These are phyloP conservation scores for Phenganax subtilis DNA, from an alignment of 92 coral and sea anemone species.

Conservation along the genomic window DNA sequence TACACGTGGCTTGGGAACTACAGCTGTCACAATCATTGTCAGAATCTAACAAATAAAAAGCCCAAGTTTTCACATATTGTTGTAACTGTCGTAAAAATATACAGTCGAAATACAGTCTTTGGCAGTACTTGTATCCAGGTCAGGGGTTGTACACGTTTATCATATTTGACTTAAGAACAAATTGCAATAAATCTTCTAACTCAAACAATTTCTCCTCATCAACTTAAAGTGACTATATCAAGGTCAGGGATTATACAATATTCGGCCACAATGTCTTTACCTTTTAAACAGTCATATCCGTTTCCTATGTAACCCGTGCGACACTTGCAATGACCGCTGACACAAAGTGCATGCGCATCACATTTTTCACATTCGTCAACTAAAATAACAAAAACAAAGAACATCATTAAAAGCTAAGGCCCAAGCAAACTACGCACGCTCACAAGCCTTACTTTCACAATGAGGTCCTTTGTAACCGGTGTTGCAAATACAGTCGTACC, in stretches of 20 bases:
- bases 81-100: neutral
- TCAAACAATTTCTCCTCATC: too few species aligned
- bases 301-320: constrained; percentile 77
- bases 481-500: constrained; percentile 82
- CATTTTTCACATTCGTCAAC: constrained; percentile 99
- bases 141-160: too few species aligned
- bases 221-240: too few species aligned
- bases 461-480: constrained; percentile 85
- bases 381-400: constrained; percentile 26
- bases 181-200: too few species aligned
- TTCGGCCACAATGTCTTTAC: constrained; percentile 26
- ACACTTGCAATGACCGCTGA: constrained; percentile 82
- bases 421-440: neutral
- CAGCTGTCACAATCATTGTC: constrained; percentile 67
- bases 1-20: constrained; percentile 79
- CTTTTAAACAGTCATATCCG: constrained; percentile 91
- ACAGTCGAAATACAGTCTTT: too few species aligned
- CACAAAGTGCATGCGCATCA: constrained; percentile 83
- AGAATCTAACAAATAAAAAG: constrained; percentile 16
- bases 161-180: too few species aligned
- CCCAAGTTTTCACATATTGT: neutral
- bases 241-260: too few species aligned
- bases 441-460: constrained; percentile 74
- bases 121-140: too few species aligned
- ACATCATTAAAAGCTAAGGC: neutral